Percentiles rank a stretch among this genome's conserved stretches.
These are phyloP conservation scores for Chouioia cunea DNA, from an alignment of 2,888 invertebrate species.

Conservation along the genomic window DNA sequence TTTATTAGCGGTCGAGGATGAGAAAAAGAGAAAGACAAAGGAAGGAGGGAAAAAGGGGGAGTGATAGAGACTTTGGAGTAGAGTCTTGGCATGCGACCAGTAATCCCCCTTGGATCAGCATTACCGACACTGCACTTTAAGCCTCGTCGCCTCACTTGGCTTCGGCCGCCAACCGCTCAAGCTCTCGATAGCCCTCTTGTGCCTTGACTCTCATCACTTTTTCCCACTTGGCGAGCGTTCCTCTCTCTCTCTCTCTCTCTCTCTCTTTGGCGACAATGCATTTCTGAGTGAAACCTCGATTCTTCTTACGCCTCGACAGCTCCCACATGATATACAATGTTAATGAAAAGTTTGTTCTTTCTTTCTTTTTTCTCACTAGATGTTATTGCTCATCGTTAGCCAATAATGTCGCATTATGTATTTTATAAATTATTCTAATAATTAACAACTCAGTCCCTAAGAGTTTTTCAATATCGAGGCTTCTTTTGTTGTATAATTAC, in stretches of 20 bases:
- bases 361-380: no score
- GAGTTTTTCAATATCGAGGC: no score
- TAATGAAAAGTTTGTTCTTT: not conserved
- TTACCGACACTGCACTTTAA: conserved; percentile 45
- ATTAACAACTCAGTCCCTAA: no score
- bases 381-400: no score
- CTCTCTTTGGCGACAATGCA: conserved; percentile 9
- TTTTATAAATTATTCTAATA: no score
- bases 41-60: not conserved
- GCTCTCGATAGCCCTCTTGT: conserved; percentile 22
- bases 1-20: no score
- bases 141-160: conserved; percentile 37
- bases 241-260: not conserved
- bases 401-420: no score
- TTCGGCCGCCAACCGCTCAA: conserved; percentile 23
- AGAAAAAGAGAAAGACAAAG: not conserved
- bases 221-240: not conserved
- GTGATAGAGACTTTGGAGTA: conserved; percentile 13
- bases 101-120: conserved; percentile 46
- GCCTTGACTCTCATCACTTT: not conserved
- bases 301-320: not conserved
- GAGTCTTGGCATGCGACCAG: conserved; percentile 45
- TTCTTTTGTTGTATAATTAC: no score
- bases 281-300: conserved; percentile 32
- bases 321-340: not conserved